These are phyloP conservation scores for Drosophila hamatofila DNA, from an alignment of 2,888 invertebrate genomes.

Conservation along the genomic window DNA sequence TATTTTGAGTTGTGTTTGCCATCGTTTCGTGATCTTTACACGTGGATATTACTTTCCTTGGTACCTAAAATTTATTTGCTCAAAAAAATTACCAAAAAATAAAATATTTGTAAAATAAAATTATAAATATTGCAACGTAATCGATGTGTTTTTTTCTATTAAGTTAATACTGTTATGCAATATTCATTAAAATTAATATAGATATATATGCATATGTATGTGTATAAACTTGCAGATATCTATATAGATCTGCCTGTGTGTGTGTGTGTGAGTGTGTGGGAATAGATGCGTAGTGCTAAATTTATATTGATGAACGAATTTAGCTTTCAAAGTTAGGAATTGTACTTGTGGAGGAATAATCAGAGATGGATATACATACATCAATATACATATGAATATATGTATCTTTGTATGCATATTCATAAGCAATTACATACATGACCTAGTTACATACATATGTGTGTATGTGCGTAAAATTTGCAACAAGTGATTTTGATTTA, in stretches of 20 bases:
- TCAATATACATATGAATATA: no score
- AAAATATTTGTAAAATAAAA: not conserved
- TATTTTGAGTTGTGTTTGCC: constrained; percentile 81
- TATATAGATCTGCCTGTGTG: constrained; percentile 5
- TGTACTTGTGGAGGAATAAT: constrained; percentile 15
- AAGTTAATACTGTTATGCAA: constrained; percentile 11
- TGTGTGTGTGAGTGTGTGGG: constrained; percentile 17
- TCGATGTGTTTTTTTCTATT: constrained; percentile 3
- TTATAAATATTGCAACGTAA: not conserved
- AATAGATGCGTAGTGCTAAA: constrained; percentile 19
- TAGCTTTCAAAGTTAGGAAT: constrained; percentile 23
- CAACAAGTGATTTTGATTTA: constrained; percentile 9
- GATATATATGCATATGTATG: not conserved
- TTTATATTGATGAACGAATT: constrained; percentile 38
- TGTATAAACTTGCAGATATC: constrained; percentile 5
- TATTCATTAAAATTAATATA: constrained; percentile 14
- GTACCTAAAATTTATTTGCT: constrained; percentile 42
- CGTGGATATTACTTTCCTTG: constrained; percentile 59
- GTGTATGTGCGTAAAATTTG: not conserved
- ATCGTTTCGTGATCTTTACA: constrained; percentile 80
- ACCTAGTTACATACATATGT: constrained; percentile 7
- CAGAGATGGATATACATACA: constrained; percentile 2
- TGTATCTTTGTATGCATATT: not conserved
- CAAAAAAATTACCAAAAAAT: not conserved
- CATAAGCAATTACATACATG: not conserved